phyloP scores from a whole-genome alignment of 2,113 vertebrate species.

The Phalacrocorax aristotelis region DNA sequence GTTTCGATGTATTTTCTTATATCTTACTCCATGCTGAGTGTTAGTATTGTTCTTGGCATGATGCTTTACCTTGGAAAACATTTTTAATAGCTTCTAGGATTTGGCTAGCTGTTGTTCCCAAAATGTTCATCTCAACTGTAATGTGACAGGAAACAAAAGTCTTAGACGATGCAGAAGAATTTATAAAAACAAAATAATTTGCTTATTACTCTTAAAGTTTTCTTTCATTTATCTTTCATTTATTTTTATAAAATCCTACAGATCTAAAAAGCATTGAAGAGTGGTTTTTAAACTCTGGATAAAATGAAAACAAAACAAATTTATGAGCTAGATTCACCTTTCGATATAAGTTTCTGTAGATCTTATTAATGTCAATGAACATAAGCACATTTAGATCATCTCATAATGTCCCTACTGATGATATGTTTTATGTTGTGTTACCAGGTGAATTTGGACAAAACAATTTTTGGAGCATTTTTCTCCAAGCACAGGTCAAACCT shows the following conservation, averaged over 20 bases:
- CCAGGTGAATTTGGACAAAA: background rate
- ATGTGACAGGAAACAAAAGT: background rate
- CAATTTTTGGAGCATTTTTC: background rate
- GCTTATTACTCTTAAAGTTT: slow-evolving; percentile 20
- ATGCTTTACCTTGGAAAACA: slow-evolving; percentile 26
- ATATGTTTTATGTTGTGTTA: background rate
- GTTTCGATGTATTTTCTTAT: slow-evolving; percentile 52
- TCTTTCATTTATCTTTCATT: background rate
- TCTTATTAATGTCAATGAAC: background rate
- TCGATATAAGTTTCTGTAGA: background rate
- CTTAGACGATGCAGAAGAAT: background rate
- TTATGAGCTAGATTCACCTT: background rate
- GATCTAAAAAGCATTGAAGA: background rate
- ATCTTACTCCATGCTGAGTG: slow-evolving; percentile 13
- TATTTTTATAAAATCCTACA: background rate
- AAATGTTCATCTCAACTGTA: slow-evolving; percentile 50
- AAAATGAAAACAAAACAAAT: background rate
- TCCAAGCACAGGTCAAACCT: background rate
- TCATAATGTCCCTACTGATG: background rate
- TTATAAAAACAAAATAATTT: slow-evolving; percentile 28
- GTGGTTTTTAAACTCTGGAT: background rate
- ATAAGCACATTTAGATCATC: background rate
- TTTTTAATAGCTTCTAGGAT: slow-evolving; percentile 39
- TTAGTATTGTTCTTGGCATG: slow-evolving; percentile 54
- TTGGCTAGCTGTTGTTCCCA: slow-evolving; percentile 51